Evolutionary conservation across 1,140 invertebrate species (phyloP).

Genomic region (Dendroctonus ponderosae): DNA sequence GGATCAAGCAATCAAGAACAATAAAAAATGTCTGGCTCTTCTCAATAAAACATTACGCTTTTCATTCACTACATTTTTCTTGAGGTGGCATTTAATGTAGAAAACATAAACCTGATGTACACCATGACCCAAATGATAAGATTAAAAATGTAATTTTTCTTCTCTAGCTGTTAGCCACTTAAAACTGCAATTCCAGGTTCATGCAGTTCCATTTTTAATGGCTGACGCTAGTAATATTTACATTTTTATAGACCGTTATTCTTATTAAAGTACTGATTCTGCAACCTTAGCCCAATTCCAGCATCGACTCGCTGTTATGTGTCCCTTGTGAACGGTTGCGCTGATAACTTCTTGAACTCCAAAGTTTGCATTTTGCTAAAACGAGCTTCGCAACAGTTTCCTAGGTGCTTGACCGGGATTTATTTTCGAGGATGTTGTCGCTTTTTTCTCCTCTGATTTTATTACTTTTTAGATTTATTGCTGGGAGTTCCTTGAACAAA

Average conservation of each 20-base stretch:
- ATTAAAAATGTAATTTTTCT: no score
- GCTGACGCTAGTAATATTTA: constrained; percentile 8
- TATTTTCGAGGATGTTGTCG: background rate
- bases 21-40: no score
- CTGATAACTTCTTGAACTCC: constrained; percentile 30
- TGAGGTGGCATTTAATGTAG: no score
- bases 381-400: constrained; percentile 8
- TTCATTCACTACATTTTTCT: no score
- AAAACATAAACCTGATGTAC: no score
- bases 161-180: background rate
- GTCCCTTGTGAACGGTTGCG: constrained; percentile 20
- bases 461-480: constrained; percentile 12
- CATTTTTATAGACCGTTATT: constrained; percentile 26
- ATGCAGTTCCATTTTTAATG: constrained; percentile 6
- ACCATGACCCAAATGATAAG: no score
- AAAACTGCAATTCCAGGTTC: background rate
- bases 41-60: no score
- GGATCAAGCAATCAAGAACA: no score
- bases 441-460: background rate
- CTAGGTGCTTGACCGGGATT: constrained; percentile 9
- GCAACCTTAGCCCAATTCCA: constrained; percentile 13
- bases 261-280: constrained; percentile 24
- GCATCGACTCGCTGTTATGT: constrained; percentile 17
- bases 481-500: background rate
- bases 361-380: constrained; percentile 28